A percentile compares a stretch with the other conserved stretches of the same genome.
Evolutionary conservation across 2,888 invertebrate species (phyloP).

Genomic region (Spisula solida): DNA sequence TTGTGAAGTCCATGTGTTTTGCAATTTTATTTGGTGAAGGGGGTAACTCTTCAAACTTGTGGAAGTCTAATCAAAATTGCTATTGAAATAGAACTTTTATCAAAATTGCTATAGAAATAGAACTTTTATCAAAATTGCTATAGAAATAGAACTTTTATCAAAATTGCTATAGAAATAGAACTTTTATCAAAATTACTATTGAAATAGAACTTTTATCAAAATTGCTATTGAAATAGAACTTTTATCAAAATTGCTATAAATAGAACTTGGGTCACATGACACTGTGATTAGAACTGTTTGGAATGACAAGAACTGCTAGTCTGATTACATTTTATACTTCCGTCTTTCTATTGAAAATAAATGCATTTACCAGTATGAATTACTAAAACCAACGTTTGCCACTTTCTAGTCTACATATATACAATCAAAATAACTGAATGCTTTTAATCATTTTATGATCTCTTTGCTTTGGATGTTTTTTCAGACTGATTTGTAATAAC

Average conservation of each 20-base stretch:
- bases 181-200: too few relatives aligned
- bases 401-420: slow-evolving; percentile 27
- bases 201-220: too few relatives aligned
- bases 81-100: too few relatives aligned
- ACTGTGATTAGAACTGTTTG: slow-evolving; percentile 24
- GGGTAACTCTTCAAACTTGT: not conserved
- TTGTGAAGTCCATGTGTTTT: too few relatives aligned
- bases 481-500: slow-evolving; percentile 45
- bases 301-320: slow-evolving; percentile 43
- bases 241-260: not conserved
- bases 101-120: too few relatives aligned
- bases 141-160: too few relatives aligned
- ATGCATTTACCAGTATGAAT: not conserved
- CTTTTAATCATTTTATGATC: slow-evolving; percentile 8
- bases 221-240: too few relatives aligned
- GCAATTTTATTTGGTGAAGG: not conserved
- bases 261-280: slow-evolving; percentile 29
- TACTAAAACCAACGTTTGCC: slow-evolving; percentile 16
- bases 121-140: too few relatives aligned
- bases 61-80: too few relatives aligned
- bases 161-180: too few relatives aligned
- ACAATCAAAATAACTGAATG: slow-evolving; percentile 18
- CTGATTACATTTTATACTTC: slow-evolving; percentile 26
- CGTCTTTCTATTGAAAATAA: slow-evolving; percentile 8
- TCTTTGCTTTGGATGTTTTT: slow-evolving; percentile 45